Evolutionary conservation across 2,113 vertebrate genomes (phyloP).

Genomic region (Marmota flaviventris): DNA sequence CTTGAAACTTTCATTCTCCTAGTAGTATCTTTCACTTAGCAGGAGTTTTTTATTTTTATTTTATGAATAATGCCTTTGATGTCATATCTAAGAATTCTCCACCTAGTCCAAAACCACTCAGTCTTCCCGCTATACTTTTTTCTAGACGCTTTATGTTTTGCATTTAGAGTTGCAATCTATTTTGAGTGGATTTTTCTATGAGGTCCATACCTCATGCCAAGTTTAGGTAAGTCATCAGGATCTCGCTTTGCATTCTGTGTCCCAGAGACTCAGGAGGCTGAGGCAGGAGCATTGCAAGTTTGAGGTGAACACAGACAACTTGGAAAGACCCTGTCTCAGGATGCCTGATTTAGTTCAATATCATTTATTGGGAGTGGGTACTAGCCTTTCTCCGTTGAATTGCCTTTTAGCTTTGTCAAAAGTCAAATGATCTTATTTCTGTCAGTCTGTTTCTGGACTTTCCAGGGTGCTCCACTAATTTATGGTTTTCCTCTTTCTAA

Average conservation of each 20-base stretch:
- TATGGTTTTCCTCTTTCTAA: neutral
- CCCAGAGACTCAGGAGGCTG: too few species aligned
- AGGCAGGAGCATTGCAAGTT: too few species aligned
- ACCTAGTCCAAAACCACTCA: neutral
- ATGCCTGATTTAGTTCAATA: neutral
- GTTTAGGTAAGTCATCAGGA: too few species aligned
- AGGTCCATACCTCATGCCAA: too few species aligned
- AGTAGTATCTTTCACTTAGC: neutral
- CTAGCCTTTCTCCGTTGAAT: neutral
- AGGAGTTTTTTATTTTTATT: conserved; percentile 40
- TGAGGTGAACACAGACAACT: too few species aligned
- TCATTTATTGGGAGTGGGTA: neutral
- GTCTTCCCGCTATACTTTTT: neutral
- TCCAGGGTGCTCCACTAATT: neutral
- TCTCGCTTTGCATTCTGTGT: too few species aligned
- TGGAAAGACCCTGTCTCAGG: too few species aligned
- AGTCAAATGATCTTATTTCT: neutral
- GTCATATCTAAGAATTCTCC: conserved; percentile 16
- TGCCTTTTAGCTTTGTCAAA: neutral
- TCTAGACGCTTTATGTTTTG: neutral
- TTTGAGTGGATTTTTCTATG: neutral
- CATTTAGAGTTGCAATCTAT: neutral
- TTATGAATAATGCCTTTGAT: neutral
- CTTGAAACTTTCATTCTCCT: neutral
- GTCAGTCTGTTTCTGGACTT: neutral